phyloP scores from a whole-genome alignment of 2,888 invertebrate species.

The Catocala fraxini region DNA sequence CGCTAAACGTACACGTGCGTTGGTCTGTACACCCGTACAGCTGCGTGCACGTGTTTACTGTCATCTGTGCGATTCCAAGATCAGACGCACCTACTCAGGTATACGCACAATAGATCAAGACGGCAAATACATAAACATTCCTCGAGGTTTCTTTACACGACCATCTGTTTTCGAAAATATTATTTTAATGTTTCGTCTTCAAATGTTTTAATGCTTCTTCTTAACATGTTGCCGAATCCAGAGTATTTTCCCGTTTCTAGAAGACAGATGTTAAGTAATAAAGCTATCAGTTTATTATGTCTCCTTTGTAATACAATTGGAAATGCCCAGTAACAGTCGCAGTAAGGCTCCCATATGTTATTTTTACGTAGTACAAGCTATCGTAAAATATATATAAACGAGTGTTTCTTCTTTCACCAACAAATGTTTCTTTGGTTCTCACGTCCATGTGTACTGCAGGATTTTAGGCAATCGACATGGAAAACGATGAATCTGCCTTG shows the following conservation, averaged over 20 bases:
- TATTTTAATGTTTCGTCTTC: too few relatives aligned
- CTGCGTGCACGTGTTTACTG: constrained; percentile 75
- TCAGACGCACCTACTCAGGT: constrained; percentile 58
- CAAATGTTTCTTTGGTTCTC: constrained; percentile 74
- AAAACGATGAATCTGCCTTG: constrained; percentile 74
- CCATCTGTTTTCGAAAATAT: neutral
- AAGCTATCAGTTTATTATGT: constrained; percentile 57
- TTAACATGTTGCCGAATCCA: constrained; percentile 4
- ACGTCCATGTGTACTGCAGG: constrained; percentile 81
- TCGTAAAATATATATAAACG: constrained; percentile 64
- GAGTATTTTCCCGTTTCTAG: constrained; percentile 38
- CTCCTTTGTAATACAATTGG: constrained; percentile 62
- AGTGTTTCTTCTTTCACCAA: constrained; percentile 71
- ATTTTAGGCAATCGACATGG: constrained; percentile 76
- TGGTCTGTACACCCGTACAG: constrained; percentile 61
- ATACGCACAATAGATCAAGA: constrained; percentile 18
- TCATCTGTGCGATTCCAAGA: constrained; percentile 56
- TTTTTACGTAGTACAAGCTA: constrained; percentile 39
- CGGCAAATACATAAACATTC: neutral
- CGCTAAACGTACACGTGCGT: constrained; percentile 69
- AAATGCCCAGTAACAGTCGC: constrained; percentile 43
- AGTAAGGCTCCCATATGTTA: constrained; percentile 45
- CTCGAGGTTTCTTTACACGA: neutral
- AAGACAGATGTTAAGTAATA: constrained; percentile 60
- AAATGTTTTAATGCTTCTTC: too few relatives aligned